Evolutionary conservation across 2,113 vertebrate species (phyloP).

Genomic region (Rhinogobius similis): DNA sequence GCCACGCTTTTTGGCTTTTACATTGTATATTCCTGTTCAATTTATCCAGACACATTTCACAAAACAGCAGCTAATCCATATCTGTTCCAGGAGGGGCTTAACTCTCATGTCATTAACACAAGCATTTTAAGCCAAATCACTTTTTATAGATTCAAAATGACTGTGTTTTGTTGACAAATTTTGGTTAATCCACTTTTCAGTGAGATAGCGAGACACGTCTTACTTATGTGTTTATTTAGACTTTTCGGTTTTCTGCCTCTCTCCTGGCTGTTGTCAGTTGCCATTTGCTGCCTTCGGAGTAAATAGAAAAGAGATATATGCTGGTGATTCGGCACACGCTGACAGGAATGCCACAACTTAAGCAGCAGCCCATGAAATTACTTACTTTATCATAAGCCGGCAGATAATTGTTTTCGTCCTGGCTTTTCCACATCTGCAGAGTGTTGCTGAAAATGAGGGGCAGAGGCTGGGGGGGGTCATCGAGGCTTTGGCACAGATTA

Average conservation of each 20-base stretch:
- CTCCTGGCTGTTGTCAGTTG: conserved; percentile 10
- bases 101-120: conserved; percentile 2
- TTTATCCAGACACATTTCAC: conserved; percentile 12
- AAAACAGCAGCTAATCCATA: conserved; percentile 19
- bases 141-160: not conserved
- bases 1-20: not conserved
- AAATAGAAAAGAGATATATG: conserved; percentile 65
- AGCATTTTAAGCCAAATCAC: not conserved
- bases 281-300: conserved; percentile 36
- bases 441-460: conserved; percentile 45
- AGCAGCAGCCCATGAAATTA: conserved; percentile 79
- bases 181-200: not conserved
- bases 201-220: not conserved
- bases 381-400: conserved; percentile 74
- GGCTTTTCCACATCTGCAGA: conserved; percentile 58
- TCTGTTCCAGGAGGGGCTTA: conserved; percentile 12
- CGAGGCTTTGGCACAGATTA: conserved; percentile 18
- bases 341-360: conserved; percentile 67
- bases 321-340: conserved; percentile 63
- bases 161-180: not conserved
- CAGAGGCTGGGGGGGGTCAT: conserved; percentile 13
- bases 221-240: conserved; percentile 12
- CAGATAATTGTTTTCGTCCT: conserved; percentile 74
- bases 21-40: conserved; percentile 9
- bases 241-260: conserved; percentile 10